A percentile compares a stretch with the other conserved stretches of the same genome.
Evolutionary conservation across 2,888 invertebrate genomes (phyloP).

Genomic region (Zygogramma bicolorata): DNA sequence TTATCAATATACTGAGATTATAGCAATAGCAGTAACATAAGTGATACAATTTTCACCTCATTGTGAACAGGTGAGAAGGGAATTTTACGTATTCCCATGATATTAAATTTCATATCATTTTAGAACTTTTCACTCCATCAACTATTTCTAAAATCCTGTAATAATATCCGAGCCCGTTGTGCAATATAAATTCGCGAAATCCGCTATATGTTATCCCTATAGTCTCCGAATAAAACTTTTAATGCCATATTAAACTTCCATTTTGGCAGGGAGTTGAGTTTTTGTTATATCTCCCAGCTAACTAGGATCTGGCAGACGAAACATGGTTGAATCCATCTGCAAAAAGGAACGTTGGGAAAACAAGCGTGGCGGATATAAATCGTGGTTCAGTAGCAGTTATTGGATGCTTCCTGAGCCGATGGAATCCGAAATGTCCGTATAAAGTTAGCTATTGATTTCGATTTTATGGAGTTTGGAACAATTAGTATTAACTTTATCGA

Average conservation of each 20-base stretch:
- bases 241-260: neutral
- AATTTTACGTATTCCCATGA: too few species aligned
- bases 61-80: too few species aligned
- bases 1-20: too few species aligned
- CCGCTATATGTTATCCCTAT: neutral
- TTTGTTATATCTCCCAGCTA: neutral
- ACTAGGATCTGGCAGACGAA: slow-evolving; percentile 3
- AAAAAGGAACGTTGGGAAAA: neutral
- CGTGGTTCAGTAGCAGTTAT: slow-evolving; percentile 10
- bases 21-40: too few species aligned
- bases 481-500: slow-evolving; percentile 20
- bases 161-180: neutral
- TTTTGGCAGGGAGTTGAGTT: neutral
- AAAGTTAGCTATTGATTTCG: slow-evolving; percentile 16
- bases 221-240: slow-evolving; percentile 3
- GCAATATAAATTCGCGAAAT: neutral
- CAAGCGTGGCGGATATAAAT: slow-evolving; percentile 1
- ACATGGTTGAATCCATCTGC: neutral
- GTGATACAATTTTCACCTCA: too few species aligned
- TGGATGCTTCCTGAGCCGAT: neutral
- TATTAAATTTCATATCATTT: too few species aligned
- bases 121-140: neutral
- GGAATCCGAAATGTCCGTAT: neutral
- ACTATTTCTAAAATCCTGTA: neutral
- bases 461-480: slow-evolving; percentile 22